Evolutionary conservation across 2,797 vertebrate species (phyloP), one percentile per base, ranked within the genome.

Genomic region (Acanthis flammea): DNA sequence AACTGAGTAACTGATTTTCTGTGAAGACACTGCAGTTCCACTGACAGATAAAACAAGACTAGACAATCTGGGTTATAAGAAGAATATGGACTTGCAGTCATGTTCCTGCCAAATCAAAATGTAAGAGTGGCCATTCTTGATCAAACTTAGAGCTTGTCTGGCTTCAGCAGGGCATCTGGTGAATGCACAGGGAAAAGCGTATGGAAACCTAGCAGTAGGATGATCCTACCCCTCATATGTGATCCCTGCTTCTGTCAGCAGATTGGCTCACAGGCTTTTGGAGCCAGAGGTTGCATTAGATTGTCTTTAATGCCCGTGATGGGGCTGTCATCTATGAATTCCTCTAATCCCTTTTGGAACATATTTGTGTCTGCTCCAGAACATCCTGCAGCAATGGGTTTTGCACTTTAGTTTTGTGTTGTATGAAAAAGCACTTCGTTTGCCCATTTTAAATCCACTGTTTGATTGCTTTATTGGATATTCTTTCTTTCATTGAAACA

Each of bases 261-360:
- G 37, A 71, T 60, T 53, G 45, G 30, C 82, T 85, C 65, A 44
- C 57, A 83, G 71, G 67, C 48, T 86, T 77, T 92, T 3, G 2
- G 87, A 90, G 75, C 45, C 87, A 92, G 72, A 90, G 74, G 45
- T 83, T 94, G 68, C 68, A 57, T 85, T 91, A 91, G 68, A 61
- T 85, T 94, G 45, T 77, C 74, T 90, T 92, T 90, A 92, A 83
- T 89, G 82, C 72, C 76, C 42, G 50, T 89, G 57, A 86, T 88
- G 54, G 57, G 18, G 54, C 78, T 93, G 63, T 94, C 87, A 86
- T 77, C 82, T 16, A 3, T 80, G 68, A 86, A 91, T 89, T 86
- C 71, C 63, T 86, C 53, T 92, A 85, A 92, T 92, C 87, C 25
- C 47, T 74, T 86, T 94, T 80, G 75, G 82, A 90, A 77, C 42